Conservation (phyloP, 2,888 invertebrate genomes). For the Pseudococcus jackbeardsleyi region DNA sequence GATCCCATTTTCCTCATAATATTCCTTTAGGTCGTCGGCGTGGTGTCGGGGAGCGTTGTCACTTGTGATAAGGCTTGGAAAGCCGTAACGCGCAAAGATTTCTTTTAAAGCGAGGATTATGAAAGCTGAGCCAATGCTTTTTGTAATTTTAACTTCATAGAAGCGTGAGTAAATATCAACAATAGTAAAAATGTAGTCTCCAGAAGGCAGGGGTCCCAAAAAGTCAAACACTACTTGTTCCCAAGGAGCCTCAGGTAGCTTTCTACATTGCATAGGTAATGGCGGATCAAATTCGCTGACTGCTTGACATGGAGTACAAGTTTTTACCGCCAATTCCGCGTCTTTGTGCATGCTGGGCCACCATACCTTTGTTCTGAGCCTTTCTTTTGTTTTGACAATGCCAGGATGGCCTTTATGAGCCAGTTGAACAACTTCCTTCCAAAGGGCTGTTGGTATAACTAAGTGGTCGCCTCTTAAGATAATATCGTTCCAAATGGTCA, state of each 20-base stretch:
- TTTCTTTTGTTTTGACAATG: slow-evolving; percentile 57
- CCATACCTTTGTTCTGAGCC: slow-evolving; percentile 61
- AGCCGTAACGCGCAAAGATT: neutral
- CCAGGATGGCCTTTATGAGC: slow-evolving; percentile 65
- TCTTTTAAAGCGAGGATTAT: neutral
- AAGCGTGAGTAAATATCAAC: slow-evolving; percentile 38
- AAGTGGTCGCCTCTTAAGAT: neutral
- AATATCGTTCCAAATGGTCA: neutral
- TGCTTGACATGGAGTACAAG: slow-evolving; percentile 57
- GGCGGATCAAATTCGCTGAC: neutral
- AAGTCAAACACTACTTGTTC: slow-evolving; percentile 40
- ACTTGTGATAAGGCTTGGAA: neutral
- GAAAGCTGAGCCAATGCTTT: no score
- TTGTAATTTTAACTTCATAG: neutral
- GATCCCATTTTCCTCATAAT: neutral
- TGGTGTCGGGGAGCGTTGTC: slow-evolving; percentile 44
- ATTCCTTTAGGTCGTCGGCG: neutral
- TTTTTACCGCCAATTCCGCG: neutral
- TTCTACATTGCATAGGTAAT: neutral
- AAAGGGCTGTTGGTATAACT: slow-evolving; percentile 6
- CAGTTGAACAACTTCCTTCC: neutral
- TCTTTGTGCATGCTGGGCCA: slow-evolving; percentile 59
- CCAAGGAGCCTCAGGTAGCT: slow-evolving; percentile 37
- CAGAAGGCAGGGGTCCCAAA: neutral
- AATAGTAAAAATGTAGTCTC: neutral